phyloP scores from a whole-genome alignment of 2,888 invertebrate genomes.

The Matsumyia berberina region DNA sequence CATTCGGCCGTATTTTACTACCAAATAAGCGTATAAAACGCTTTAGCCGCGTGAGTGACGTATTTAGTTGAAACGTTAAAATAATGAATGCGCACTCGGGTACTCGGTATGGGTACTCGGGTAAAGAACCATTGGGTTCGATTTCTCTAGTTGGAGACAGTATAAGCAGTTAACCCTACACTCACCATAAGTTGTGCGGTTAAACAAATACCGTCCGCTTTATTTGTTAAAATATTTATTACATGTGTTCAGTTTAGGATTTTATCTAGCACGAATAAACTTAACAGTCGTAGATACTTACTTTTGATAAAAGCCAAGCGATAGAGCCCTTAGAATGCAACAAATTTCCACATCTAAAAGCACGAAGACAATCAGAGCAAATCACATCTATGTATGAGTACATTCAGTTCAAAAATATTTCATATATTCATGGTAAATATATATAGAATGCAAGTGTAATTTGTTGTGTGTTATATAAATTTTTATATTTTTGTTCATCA shows the following conservation, averaged over 20 bases:
- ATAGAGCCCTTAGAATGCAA: neutral
- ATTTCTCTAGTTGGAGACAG: too few relatives aligned
- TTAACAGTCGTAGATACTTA: conserved; percentile 22
- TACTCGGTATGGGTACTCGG: too few relatives aligned
- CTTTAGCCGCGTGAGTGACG: too few relatives aligned
- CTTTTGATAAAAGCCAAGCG: conserved; percentile 3
- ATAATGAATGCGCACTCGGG: too few relatives aligned
- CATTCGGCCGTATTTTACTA: too few relatives aligned
- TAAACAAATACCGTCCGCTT: too few relatives aligned
- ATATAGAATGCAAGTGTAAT: conserved; percentile 46
- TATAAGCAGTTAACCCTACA: too few relatives aligned
- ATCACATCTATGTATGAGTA: conserved; percentile 25
- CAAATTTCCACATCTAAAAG: conserved; percentile 35
- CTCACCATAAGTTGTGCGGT: too few relatives aligned
- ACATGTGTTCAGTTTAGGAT: neutral
- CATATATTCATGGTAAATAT: conserved; percentile 16
- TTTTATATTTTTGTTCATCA: conserved; percentile 6
- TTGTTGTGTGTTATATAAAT: conserved; percentile 23
- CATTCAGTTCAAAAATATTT: conserved; percentile 14
- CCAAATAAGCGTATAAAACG: too few relatives aligned
- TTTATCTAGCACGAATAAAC: neutral
- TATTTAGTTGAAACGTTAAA: too few relatives aligned
- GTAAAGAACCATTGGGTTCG: too few relatives aligned
- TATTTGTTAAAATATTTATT: neutral
- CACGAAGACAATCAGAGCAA: conserved; percentile 44